A percentile compares a stretch with the other conserved stretches of the same genome.
phyloP scores from a whole-genome alignment of 2,113 vertebrate genomes.

The Chionodraco myersi region DNA sequence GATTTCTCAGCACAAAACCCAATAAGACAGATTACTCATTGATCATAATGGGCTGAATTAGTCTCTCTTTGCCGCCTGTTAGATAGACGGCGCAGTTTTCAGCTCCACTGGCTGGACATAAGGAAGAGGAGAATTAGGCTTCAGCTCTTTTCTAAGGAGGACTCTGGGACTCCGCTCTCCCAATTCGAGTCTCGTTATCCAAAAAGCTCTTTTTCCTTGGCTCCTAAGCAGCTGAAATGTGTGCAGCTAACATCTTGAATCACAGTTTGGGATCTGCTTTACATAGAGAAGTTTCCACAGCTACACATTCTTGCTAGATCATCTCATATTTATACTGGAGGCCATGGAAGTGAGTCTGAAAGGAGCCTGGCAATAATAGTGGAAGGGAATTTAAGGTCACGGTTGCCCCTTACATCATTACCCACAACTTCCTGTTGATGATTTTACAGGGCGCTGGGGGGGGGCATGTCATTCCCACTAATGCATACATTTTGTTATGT shows the following conservation, averaged over 20 bases:
- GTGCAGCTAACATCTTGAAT: constrained; percentile 77
- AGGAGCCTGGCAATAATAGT: constrained; percentile 48
- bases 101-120: constrained; percentile 32
- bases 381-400: constrained; percentile 42
- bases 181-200: constrained; percentile 62
- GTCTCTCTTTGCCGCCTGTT: constrained; percentile 18
- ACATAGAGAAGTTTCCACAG: constrained; percentile 76
- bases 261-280: constrained; percentile 65
- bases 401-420: constrained; percentile 40
- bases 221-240: constrained; percentile 42
- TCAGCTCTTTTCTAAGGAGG: constrained; percentile 33
- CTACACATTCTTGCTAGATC: constrained; percentile 72
- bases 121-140: constrained; percentile 52
- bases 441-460: constrained; percentile 22
- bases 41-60: constrained; percentile 26
- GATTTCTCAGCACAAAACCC: constrained; percentile 22
- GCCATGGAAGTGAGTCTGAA: constrained; percentile 57
- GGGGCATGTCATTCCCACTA: not conserved
- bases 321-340: constrained; percentile 70
- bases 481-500: constrained; percentile 3
- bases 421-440: constrained; percentile 54
- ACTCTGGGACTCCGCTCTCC: constrained; percentile 54
- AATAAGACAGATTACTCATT: constrained; percentile 6
- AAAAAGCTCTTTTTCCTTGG: constrained; percentile 77
- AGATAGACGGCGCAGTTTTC: constrained; percentile 32